Evolutionary conservation across 2,888 invertebrate genomes (phyloP).

Genomic region (Copidosoma aretas): DNA sequence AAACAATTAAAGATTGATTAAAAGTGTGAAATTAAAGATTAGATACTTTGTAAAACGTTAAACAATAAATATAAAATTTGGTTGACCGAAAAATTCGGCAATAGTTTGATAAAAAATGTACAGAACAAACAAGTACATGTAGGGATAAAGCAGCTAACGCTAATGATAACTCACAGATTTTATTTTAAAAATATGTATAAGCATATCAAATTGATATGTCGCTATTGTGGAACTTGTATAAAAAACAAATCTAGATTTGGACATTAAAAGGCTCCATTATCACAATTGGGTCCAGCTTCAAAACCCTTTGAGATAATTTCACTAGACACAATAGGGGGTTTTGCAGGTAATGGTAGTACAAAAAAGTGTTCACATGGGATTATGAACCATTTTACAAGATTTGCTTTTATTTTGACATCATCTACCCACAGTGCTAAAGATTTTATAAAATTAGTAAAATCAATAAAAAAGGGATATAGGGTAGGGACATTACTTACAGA

Average conservation of each 20-base stretch:
- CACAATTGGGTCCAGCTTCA: slow-evolving; percentile 19
- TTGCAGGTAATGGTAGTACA: neutral
- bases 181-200: slow-evolving; percentile 19
- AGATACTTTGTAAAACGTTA: slow-evolving; percentile 26
- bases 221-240: slow-evolving; percentile 6
- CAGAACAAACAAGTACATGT: slow-evolving; percentile 29
- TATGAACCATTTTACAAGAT: neutral
- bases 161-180: slow-evolving; percentile 14
- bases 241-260: slow-evolving; percentile 18
- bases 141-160: slow-evolving; percentile 17
- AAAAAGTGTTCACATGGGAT: neutral
- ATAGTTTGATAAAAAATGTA: slow-evolving; percentile 19
- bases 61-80: slow-evolving; percentile 27
- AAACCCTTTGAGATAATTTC: slow-evolving; percentile 8
- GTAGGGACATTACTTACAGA: neutral
- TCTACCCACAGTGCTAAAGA: neutral
- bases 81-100: slow-evolving; percentile 30
- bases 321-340: slow-evolving; percentile 15
- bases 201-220: slow-evolving; percentile 4
- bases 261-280: slow-evolving; percentile 9
- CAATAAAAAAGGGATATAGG: neutral
- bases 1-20: slow-evolving; percentile 9
- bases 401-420: neutral
- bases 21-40: slow-evolving; percentile 17
- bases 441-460: neutral